A percentile compares a stretch with the other conserved stretches of the same genome.
These are phyloP conservation scores for Zophobas morio DNA, from an alignment of 1,140 invertebrate genomes.

Conservation along the genomic window DNA sequence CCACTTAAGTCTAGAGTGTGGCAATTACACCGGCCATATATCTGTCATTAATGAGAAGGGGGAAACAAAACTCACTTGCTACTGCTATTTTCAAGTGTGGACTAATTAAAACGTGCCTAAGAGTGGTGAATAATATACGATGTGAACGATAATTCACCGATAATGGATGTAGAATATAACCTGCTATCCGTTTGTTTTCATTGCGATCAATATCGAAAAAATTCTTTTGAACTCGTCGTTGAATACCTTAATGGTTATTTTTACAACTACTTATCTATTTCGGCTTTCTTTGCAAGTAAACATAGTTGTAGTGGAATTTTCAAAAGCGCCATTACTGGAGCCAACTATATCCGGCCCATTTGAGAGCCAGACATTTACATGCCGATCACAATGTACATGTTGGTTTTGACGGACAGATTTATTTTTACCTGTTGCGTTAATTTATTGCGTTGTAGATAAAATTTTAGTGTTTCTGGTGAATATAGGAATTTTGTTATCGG, in stretches of 20 bases:
- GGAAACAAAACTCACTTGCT: not conserved
- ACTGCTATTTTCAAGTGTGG: slow-evolving; percentile 3
- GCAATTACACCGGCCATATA: slow-evolving; percentile 5
- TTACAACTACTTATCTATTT: slow-evolving; percentile 23
- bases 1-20: not conserved
- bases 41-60: slow-evolving; percentile 5
- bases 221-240: not conserved
- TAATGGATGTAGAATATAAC: not conserved
- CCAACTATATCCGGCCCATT: slow-evolving; percentile 15
- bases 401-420: not conserved
- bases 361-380: slow-evolving; percentile 19
- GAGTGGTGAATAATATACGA: slow-evolving; percentile 15
- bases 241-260: slow-evolving; percentile 21
- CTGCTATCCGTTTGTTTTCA: not conserved
- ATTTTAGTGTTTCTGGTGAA: not conserved
- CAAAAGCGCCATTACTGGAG: slow-evolving; percentile 29
- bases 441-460: not conserved
- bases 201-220: not conserved
- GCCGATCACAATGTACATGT: slow-evolving; percentile 23
- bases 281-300: slow-evolving; percentile 20
- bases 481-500: not conserved
- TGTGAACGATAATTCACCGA: not conserved
- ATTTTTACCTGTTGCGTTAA: slow-evolving; percentile 7
- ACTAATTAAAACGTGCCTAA: slow-evolving; percentile 7
- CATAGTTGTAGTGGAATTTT: not conserved